Percentiles rank a stretch among this genome's conserved stretches.
These are phyloP conservation scores for Epistrophe eligans DNA, from an alignment of 2,888 invertebrate species.

Conservation along the genomic window DNA sequence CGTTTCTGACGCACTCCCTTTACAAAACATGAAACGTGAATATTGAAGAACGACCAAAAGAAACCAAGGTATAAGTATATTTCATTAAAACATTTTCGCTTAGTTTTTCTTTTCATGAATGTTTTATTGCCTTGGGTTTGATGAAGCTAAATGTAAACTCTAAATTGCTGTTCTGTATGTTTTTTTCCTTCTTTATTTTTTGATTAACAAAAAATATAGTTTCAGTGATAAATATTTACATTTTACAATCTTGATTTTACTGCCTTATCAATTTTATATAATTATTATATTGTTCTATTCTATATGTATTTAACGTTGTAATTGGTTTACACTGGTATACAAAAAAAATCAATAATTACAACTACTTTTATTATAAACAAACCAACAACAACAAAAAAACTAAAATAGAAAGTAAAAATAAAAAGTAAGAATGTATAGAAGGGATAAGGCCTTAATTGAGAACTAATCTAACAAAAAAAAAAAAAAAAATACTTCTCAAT, in stretches of 20 bases:
- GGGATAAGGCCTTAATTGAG: constrained; percentile 36
- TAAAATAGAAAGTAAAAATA: constrained; percentile 44
- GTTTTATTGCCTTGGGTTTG: background rate
- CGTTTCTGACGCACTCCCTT: too few relatives aligned
- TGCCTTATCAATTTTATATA: constrained; percentile 21
- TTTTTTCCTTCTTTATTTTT: constrained; percentile 20
- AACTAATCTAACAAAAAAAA: constrained; percentile 34
- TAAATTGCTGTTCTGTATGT: constrained; percentile 23
- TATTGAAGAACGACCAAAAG: background rate
- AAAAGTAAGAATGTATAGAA: constrained; percentile 45
- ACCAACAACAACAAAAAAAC: constrained; percentile 46
- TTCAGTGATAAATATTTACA: constrained; percentile 69
- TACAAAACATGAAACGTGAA: too few relatives aligned
- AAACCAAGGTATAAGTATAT: too few relatives aligned
- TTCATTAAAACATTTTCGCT: background rate
- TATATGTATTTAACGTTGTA: constrained; percentile 56
- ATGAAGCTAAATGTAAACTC: background rate
- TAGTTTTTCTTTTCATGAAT: background rate
- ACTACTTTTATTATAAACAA: constrained; percentile 60
- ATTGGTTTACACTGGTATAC: constrained; percentile 61
- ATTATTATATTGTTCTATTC: constrained; percentile 19
- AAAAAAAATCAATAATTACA: constrained; percentile 66
- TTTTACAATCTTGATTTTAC: constrained; percentile 55
- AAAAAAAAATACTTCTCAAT: constrained; percentile 35
- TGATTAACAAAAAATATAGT: constrained; percentile 11